Percentiles rank a stretch among this genome's conserved stretches.
Evolutionary conservation across 1,140 invertebrate genomes (phyloP).

Genomic region (Pachyrhynchus sulphureomaculatus): DNA sequence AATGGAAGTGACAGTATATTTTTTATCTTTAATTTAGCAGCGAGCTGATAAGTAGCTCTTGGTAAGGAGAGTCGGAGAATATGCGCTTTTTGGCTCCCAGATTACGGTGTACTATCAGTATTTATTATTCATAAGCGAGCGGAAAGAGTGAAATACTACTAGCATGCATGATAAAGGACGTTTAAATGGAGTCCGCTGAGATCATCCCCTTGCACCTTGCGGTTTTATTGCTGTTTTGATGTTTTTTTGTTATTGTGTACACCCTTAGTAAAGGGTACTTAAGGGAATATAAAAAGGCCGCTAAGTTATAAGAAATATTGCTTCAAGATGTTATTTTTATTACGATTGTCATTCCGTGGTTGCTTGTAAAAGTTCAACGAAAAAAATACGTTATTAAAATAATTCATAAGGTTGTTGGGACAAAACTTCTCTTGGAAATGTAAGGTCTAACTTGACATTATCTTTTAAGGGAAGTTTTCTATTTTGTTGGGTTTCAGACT

Average conservation of each 20-base stretch:
- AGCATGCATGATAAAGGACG: constrained; percentile 48
- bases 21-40: constrained; percentile 53
- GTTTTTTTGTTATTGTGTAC: constrained; percentile 6
- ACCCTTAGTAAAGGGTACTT: not conserved
- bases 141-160: constrained; percentile 48
- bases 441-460: too few relatives aligned
- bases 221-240: constrained; percentile 26
- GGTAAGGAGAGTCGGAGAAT: constrained; percentile 40
- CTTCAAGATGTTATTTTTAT: too few relatives aligned
- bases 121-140: constrained; percentile 51
- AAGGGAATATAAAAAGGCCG: not conserved
- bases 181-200: constrained; percentile 45
- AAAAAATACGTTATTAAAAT: too few relatives aligned
- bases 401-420: too few relatives aligned
- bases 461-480: too few relatives aligned
- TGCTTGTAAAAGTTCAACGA: too few relatives aligned
- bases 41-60: constrained; percentile 47
- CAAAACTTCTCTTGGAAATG: too few relatives aligned
- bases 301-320: too few relatives aligned
- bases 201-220: constrained; percentile 40
- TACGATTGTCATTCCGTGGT: too few relatives aligned
- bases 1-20: constrained; percentile 51
- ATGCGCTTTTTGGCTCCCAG: constrained; percentile 40
- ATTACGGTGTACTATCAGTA: constrained; percentile 50
- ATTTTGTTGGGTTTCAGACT: too few relatives aligned